Conservation (phyloP, 2,888 invertebrate genomes). For the Aphrophora alni region DNA sequence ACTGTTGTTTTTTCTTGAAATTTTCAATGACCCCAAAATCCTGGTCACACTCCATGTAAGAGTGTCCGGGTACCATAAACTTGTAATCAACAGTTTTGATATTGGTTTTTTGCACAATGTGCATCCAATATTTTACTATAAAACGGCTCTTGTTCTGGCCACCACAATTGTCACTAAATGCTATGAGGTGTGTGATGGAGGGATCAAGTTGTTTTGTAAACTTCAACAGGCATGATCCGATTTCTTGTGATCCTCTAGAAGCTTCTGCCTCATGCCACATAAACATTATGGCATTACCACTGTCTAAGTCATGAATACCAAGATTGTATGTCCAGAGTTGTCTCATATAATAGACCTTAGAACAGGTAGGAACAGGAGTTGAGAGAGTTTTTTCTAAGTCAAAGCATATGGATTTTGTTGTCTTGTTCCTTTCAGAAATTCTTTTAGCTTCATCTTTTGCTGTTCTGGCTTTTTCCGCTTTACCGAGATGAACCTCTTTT, state of each 20-base stretch:
- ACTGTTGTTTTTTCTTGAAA: slow-evolving; percentile 27
- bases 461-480: slow-evolving; percentile 38
- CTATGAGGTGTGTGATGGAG: slow-evolving; percentile 41
- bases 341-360: slow-evolving; percentile 45
- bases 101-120: slow-evolving; percentile 41
- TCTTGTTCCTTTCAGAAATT: not conserved
- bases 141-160: no score
- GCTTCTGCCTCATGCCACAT: slow-evolving; percentile 47
- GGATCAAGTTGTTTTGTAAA: slow-evolving; percentile 32
- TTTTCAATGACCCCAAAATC: slow-evolving; percentile 41
- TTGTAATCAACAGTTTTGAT: slow-evolving; percentile 33
- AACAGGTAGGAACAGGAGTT: slow-evolving; percentile 42
- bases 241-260: slow-evolving; percentile 45
- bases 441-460: not conserved
- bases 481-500: slow-evolving; percentile 30
- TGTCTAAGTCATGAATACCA: slow-evolving; percentile 37
- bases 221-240: slow-evolving; percentile 44
- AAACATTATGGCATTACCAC: slow-evolving; percentile 42
- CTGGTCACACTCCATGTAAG: no score
- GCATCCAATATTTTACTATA: slow-evolving; percentile 46
- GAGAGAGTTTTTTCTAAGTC: slow-evolving; percentile 47
- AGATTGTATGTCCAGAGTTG: slow-evolving; percentile 49
- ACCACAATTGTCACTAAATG: no score
- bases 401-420: slow-evolving; percentile 42
- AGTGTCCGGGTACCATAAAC: slow-evolving; percentile 40